A percentile compares a stretch with the other conserved stretches of the same genome.
Conservation (phyloP, 2,888 invertebrate species). For the Philereme vetulata region DNA sequence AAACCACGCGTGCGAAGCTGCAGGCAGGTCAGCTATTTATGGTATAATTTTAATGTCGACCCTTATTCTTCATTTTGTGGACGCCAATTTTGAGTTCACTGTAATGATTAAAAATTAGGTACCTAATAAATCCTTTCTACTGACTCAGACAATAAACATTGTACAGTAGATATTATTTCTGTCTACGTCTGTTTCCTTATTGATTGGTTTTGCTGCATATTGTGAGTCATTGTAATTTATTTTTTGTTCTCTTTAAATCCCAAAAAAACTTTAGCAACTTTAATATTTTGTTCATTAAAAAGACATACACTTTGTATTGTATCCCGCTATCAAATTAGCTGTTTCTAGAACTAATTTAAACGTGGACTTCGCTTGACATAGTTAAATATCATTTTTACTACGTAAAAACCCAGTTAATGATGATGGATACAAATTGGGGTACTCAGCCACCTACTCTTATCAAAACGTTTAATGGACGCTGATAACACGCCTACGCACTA, state of each 20-base stretch:
- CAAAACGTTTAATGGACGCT: constrained; percentile 44
- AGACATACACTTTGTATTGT: no score
- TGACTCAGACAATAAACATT: constrained; percentile 4
- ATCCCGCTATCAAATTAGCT: no score
- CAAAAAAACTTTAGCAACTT: no score
- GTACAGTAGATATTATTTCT: not conserved
- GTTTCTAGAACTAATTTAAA: no score
- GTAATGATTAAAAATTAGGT: no score
- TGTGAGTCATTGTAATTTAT: constrained; percentile 4
- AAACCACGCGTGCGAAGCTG: no score
- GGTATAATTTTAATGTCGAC: no score
- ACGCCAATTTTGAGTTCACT: no score
- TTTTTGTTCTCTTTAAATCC: constrained; percentile 7
- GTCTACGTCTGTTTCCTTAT: constrained; percentile 8
- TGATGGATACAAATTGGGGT: constrained; percentile 50
- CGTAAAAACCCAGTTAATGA: constrained; percentile 48
- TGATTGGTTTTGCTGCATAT: constrained; percentile 12
- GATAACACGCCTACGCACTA: constrained; percentile 18
- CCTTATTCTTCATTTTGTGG: no score
- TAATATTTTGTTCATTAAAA: no score
- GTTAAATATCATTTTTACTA: constrained; percentile 32
- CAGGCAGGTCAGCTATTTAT: no score
- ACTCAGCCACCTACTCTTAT: constrained; percentile 40
- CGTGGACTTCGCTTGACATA: constrained; percentile 37
- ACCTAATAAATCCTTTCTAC: not conserved